phyloP scores from a whole-genome alignment of 35 echinoderm and acorn worm genomes.

The Apostichopus californicus region DNA sequence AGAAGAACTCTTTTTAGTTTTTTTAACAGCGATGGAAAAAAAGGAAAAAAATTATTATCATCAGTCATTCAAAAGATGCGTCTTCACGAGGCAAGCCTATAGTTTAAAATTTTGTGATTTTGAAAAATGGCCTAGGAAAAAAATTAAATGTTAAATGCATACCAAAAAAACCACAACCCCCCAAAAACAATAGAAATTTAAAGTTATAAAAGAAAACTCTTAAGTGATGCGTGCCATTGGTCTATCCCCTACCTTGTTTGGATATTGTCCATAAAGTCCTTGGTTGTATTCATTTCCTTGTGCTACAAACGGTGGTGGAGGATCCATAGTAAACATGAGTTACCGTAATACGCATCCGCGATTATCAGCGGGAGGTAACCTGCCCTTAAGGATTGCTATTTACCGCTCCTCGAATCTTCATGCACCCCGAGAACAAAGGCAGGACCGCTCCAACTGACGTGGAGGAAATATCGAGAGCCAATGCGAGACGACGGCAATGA shows the following conservation, averaged over 20 bases:
- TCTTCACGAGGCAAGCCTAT: too few relatives aligned
- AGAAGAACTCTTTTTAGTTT: too few relatives aligned
- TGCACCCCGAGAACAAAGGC: conserved; percentile 45
- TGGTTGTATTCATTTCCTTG: conserved; percentile 54
- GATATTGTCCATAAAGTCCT: conserved; percentile 56
- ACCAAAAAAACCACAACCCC: too few relatives aligned
- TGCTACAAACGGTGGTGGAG: conserved; percentile 36
- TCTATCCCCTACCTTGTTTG: conserved; percentile 38
- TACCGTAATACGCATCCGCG: not conserved
- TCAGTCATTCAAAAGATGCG: too few relatives aligned
- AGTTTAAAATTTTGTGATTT: too few relatives aligned
- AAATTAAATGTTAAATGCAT: too few relatives aligned
- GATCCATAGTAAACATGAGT: conserved; percentile 54
- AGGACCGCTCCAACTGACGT: conserved; percentile 12
- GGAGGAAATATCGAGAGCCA: not conserved
- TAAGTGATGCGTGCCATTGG: not conserved
- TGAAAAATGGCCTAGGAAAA: too few relatives aligned
- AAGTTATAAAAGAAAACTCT: not conserved
- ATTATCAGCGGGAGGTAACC: conserved; percentile 9
- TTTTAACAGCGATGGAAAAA: too few relatives aligned
- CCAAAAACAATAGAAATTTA: not conserved
- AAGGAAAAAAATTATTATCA: too few relatives aligned
- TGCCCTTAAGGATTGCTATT: conserved; percentile 17
- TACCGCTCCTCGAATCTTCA: not conserved
- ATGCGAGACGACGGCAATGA: not conserved